Evolutionary conservation across 2,888 invertebrate species (phyloP).

Genomic region (Pristionchus maxplancki): DNA sequence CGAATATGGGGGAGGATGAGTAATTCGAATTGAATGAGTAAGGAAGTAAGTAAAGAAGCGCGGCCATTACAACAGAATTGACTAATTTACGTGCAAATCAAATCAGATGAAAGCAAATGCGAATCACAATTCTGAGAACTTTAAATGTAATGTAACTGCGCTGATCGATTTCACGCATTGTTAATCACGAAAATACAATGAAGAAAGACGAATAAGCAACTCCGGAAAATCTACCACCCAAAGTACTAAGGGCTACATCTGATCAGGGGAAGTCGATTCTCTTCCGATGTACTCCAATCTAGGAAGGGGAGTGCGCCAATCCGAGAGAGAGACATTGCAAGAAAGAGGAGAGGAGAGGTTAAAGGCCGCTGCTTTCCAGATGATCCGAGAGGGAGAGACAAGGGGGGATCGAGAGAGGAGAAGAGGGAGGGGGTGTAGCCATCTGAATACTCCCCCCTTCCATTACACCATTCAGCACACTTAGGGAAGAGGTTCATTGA

Average conservation of each 20-base stretch:
- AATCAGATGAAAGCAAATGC: too few relatives aligned
- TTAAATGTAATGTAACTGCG: too few relatives aligned
- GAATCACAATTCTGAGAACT: too few relatives aligned
- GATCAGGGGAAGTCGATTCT: neutral
- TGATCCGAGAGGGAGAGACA: neutral
- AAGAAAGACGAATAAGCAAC: too few relatives aligned
- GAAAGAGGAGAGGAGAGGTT: neutral
- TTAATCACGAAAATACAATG: too few relatives aligned
- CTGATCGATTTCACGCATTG: too few relatives aligned
- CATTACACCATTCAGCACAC: neutral
- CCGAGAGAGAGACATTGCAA: neutral
- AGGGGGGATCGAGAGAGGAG: neutral
- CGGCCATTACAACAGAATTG: neutral
- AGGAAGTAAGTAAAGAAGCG: neutral
- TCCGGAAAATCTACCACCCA: too few relatives aligned
- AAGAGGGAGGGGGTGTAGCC: neutral
- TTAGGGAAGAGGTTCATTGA: constrained; percentile 5
- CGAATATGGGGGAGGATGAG: neutral
- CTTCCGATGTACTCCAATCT: neutral
- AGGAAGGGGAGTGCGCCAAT: neutral
- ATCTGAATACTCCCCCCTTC: constrained; percentile 13
- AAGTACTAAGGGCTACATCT: too few relatives aligned
- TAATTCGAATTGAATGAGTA: neutral
- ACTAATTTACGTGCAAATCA: neutral
- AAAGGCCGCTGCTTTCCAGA: constrained; percentile 15